phyloP scores from a whole-genome alignment of 2,113 vertebrate species.

The Crotophaga sulcirostris region DNA sequence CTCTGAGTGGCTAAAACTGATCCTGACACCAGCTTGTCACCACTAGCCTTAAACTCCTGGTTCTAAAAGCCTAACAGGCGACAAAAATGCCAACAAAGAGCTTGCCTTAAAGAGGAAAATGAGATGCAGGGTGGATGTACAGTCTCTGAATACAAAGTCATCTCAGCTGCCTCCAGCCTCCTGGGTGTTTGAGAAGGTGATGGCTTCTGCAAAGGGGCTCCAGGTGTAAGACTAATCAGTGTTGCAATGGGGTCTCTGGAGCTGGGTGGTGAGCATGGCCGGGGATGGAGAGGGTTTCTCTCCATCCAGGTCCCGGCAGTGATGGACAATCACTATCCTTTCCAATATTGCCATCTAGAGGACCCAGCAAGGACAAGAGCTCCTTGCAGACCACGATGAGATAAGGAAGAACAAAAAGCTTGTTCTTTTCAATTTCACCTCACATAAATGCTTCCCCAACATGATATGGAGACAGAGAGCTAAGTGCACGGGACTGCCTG shows the following conservation, averaged over 20 bases:
- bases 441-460: neutral
- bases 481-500: neutral
- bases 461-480: accelerated
- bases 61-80: neutral
- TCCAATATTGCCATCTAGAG: constrained; percentile 69
- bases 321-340: neutral
- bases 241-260: accelerated
- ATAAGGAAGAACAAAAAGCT: neutral
- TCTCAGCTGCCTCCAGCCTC: neutral
- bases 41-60: neutral
- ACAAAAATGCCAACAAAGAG: neutral
- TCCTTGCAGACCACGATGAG: neutral
- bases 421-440: neutral
- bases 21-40: neutral
- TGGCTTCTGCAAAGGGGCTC: neutral
- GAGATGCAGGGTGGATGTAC: neutral
- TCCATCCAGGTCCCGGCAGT: too few relatives aligned
- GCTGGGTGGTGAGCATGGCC: accelerated
- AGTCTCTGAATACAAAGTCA: neutral
- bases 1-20: neutral
- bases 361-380: constrained; percentile 22
- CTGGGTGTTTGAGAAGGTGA: neutral
- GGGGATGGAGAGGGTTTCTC: neutral
- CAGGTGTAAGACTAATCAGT: accelerated
- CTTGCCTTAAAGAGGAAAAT: neutral